Conservation (phyloP, 2,888 invertebrate genomes). For the Lasioglossum morio region DNA sequence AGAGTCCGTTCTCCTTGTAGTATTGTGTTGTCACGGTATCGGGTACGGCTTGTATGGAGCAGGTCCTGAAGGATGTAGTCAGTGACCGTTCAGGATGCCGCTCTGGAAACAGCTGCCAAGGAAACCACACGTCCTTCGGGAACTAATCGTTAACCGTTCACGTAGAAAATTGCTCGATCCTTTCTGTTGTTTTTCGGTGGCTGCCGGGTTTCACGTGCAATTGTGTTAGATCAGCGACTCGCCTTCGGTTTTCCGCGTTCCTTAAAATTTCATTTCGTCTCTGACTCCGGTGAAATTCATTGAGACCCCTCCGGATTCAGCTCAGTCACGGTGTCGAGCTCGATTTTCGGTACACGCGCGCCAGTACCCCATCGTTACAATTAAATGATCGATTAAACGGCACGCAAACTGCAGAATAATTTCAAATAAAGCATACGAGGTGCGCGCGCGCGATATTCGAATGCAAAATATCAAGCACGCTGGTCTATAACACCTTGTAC, state of each 20-base stretch:
- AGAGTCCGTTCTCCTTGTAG: background rate
- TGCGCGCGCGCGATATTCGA: background rate
- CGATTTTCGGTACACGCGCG: background rate
- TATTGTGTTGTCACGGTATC: background rate
- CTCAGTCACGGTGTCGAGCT: background rate
- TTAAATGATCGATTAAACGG: constrained; percentile 6
- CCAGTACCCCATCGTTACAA: background rate
- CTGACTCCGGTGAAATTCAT: background rate
- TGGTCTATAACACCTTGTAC: constrained; percentile 12
- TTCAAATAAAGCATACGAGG: background rate
- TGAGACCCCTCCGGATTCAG: background rate
- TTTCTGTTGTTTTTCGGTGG: constrained; percentile 41
- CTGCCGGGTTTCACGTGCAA: constrained; percentile 13
- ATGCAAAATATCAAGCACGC: background rate
- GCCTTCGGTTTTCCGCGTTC: constrained; percentile 14
- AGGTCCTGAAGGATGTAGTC: constrained; percentile 17
- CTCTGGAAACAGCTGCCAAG: constrained; percentile 46
- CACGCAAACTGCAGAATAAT: background rate
- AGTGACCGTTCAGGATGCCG: constrained; percentile 20
- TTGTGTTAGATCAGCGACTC: constrained; percentile 23
- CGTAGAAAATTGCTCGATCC: constrained; percentile 56
- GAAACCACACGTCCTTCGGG: constrained; percentile 39
- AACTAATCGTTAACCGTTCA: constrained; percentile 60
- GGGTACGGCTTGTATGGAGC: background rate
- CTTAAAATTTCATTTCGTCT: constrained; percentile 17